A percentile compares a stretch with the other conserved stretches of the same genome.
Evolutionary conservation across 2,797 vertebrate species (phyloP).

Genomic region (Momotus momota): DNA sequence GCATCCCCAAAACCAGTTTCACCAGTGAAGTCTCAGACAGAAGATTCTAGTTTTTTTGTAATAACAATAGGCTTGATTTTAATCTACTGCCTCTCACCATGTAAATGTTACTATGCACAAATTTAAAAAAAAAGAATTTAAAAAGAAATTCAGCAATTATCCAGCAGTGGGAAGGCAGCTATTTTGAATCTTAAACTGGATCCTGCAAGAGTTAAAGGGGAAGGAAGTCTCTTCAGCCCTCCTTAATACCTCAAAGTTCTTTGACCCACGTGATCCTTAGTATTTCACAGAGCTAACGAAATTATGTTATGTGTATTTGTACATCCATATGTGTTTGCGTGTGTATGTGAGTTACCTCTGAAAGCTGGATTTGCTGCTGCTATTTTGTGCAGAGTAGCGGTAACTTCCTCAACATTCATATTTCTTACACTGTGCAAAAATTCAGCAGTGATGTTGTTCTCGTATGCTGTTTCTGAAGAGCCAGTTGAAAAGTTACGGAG

Average conservation of each 20-base stretch:
- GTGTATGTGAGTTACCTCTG: slow-evolving; percentile 44
- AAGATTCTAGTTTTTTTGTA: background rate
- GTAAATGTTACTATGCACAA: background rate
- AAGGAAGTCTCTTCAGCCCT: background rate
- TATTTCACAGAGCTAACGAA: background rate
- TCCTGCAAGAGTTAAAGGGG: background rate
- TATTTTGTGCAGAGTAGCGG: slow-evolving; percentile 59
- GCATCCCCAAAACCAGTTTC: background rate
- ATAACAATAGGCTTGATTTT: background rate
- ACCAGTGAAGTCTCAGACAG: background rate
- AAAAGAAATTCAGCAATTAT: background rate
- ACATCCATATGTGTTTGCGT: too few relatives aligned
- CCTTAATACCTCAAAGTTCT: background rate
- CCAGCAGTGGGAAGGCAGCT: background rate
- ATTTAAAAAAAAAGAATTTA: background rate
- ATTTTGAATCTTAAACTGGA: background rate
- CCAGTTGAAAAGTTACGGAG: background rate
- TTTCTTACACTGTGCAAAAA: slow-evolving; percentile 67
- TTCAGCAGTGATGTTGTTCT: slow-evolving; percentile 7
- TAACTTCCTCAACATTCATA: slow-evolving; percentile 63
- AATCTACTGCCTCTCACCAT: background rate
- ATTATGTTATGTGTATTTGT: background rate
- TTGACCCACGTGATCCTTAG: background rate
- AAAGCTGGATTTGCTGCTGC: slow-evolving; percentile 70
- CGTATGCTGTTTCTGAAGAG: background rate